A percentile compares a stretch with the other conserved stretches of the same genome.
phyloP scores from a whole-genome alignment of 2,797 vertebrate species.

The Epinephelus malabaricus region DNA sequence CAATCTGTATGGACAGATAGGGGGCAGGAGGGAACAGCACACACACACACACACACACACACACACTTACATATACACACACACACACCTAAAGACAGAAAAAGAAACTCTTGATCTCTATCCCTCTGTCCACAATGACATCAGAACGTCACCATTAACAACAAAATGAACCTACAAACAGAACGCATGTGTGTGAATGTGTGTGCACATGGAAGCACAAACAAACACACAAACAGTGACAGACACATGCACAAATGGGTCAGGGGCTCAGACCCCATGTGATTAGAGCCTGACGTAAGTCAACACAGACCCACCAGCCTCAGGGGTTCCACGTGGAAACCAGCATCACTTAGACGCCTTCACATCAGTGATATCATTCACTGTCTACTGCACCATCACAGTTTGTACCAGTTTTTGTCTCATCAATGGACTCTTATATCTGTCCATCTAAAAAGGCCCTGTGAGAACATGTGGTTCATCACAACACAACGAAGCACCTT shows the following conservation, averaged over 20 bases:
- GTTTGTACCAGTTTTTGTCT: background rate
- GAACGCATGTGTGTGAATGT: background rate
- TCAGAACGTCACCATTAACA: background rate
- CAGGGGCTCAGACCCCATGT: constrained; percentile 47
- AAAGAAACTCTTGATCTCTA: background rate
- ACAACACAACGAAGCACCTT: background rate
- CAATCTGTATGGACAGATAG: constrained; percentile 54
- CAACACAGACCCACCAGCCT: constrained; percentile 60
- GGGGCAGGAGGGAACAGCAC: constrained; percentile 31
- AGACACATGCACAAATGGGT: constrained; percentile 27
- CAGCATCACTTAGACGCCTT: constrained; percentile 9
- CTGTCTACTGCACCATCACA: background rate
- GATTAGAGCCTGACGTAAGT: constrained; percentile 56
- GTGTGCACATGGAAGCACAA: background rate
- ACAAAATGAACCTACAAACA: background rate
- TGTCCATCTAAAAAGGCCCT: background rate
- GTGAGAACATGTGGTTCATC: constrained; percentile 7
- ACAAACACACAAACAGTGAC: background rate
- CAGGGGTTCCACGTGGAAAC: constrained; percentile 30
- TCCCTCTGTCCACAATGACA: background rate
- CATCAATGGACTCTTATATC: background rate
- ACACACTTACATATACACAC: constrained; percentile 12
- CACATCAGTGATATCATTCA: constrained; percentile 11
- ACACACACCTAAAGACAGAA: background rate
- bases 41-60: background rate